These are phyloP conservation scores for Cochlearius cochlearius DNA, from an alignment of 2,113 vertebrate species.

Conservation along the genomic window DNA sequence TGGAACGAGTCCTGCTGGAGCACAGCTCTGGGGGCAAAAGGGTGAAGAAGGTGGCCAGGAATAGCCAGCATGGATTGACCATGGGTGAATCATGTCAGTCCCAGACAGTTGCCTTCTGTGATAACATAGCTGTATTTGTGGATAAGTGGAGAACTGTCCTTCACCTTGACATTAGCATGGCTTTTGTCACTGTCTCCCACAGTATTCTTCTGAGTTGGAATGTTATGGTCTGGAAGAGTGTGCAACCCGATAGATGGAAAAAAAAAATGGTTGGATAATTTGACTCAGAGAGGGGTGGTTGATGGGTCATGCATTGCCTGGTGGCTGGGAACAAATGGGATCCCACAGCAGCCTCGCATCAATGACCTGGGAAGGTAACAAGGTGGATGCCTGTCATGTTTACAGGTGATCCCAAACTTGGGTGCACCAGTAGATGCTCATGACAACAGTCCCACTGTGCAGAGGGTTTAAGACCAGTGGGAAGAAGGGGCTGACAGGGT, in stretches of 20 bases:
- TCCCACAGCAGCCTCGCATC: background rate
- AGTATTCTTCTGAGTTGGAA: background rate
- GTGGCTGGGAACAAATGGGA: background rate
- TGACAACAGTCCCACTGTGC: background rate
- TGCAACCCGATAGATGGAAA: background rate
- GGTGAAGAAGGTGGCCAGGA: background rate
- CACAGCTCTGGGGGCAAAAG: accelerated
- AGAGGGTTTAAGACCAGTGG: background rate
- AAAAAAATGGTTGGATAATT: background rate
- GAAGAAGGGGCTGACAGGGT: background rate
- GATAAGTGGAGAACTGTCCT: background rate
- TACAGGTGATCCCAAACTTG: background rate
- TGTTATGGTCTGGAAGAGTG: background rate
- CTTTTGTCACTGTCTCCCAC: background rate
- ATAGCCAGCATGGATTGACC: background rate
- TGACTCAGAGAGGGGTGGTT: background rate
- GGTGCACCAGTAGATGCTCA: accelerated
- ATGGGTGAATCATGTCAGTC: background rate
- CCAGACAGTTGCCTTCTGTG: accelerated
- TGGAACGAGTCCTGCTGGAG: background rate
- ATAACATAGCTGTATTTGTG: background rate
- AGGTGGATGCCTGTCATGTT: background rate
- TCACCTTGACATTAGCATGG: background rate
- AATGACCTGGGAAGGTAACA: background rate
- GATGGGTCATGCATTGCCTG: background rate